Evolutionary conservation across 2,888 invertebrate genomes (phyloP).

Genomic region (Xanthia icteritia): DNA sequence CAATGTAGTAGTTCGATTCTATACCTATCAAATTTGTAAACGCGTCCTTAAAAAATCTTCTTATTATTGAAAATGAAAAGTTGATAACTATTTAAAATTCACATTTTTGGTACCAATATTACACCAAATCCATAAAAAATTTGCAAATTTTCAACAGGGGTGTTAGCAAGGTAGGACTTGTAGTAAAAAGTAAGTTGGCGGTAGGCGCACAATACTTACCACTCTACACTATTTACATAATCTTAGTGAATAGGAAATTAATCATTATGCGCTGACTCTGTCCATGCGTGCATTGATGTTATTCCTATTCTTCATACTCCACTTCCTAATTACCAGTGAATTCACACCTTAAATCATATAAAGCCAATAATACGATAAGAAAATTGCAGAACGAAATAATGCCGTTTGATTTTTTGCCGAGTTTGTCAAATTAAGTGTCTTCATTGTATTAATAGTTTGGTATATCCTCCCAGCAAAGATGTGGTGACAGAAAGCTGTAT

Average conservation of each 20-base stretch:
- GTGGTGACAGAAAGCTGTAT: too few species aligned
- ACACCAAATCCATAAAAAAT: too few species aligned
- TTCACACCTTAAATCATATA: constrained; percentile 53
- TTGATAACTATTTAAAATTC: too few species aligned
- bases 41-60: too few species aligned
- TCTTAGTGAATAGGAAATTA: constrained; percentile 80
- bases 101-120: too few species aligned
- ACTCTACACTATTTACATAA: constrained; percentile 50
- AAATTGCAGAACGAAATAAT: not conserved
- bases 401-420: not conserved
- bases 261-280: constrained; percentile 69
- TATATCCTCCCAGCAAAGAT: not conserved
- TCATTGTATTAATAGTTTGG: not conserved
- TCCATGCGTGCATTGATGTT: constrained; percentile 72
- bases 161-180: too few species aligned
- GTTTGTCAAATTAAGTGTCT: not conserved
- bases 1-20: too few species aligned
- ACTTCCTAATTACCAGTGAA: constrained; percentile 70
- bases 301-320: constrained; percentile 71
- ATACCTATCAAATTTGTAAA: too few species aligned
- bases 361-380: constrained; percentile 9
- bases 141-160: too few species aligned
- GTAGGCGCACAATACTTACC: not conserved
- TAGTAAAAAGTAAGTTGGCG: too few species aligned
- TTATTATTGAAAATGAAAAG: too few species aligned